A percentile compares a stretch with the other conserved stretches of the same genome.
These are phyloP conservation scores for Drosophila acutilabella DNA, from an alignment of 2,888 invertebrate species.

Conservation along the genomic window DNA sequence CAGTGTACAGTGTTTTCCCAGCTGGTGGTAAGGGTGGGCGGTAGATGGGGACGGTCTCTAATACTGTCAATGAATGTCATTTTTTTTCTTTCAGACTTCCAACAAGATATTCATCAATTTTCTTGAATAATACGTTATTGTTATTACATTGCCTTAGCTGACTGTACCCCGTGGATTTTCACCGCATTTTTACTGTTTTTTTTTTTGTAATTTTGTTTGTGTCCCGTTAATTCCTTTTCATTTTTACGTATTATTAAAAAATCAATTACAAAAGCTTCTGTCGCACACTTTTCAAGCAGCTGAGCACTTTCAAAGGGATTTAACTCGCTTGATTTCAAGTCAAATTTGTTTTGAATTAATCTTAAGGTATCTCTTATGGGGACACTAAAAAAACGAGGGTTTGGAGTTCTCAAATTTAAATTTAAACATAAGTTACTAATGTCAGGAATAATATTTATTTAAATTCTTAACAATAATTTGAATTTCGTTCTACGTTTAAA, in stretches of 20 bases:
- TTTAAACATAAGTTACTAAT: too few species aligned
- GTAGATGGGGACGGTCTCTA: conserved; percentile 14
- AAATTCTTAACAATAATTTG: too few species aligned
- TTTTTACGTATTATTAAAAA: conserved; percentile 38
- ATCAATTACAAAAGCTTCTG: conserved; percentile 34
- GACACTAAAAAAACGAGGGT: too few species aligned
- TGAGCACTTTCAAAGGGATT: conserved; percentile 29
- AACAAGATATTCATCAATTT: conserved; percentile 43
- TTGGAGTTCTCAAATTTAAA: too few species aligned
- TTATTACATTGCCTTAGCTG: conserved; percentile 16
- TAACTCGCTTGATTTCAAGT: conserved; percentile 11
- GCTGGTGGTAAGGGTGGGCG: neutral
- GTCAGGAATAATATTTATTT: too few species aligned
- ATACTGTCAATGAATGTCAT: conserved; percentile 41
- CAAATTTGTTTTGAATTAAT: neutral
- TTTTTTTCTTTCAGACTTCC: conserved; percentile 19
- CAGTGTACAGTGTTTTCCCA: neutral
- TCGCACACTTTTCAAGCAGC: conserved; percentile 12
- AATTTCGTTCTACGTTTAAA: too few species aligned
- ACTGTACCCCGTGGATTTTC: conserved; percentile 21
- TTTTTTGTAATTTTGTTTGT: conserved; percentile 3
- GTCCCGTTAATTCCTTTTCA: conserved; percentile 29
- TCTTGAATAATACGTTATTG: conserved; percentile 33
- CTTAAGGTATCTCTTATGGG: too few species aligned
- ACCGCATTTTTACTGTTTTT: neutral